phyloP scores from a whole-genome alignment of 2,888 invertebrate genomes.

The Archaeoteleia sp. region DNA sequence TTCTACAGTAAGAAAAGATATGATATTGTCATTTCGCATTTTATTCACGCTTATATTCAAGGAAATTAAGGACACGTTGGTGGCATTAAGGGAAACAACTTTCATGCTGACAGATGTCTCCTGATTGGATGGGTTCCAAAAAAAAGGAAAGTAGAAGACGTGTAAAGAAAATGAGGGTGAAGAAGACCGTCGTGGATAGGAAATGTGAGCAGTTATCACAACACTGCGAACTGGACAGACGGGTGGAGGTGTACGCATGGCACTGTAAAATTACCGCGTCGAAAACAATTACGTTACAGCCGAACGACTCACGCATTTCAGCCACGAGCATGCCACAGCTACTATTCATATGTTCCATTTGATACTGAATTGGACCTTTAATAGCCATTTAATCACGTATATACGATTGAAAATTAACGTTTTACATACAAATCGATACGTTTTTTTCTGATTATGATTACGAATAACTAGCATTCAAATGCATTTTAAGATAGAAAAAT shows the following conservation, averaged over 20 bases:
- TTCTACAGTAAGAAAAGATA: neutral
- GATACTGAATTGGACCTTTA: conserved; percentile 24
- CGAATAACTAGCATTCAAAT: neutral
- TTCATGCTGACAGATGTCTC: conserved; percentile 58
- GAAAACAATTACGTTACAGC: conserved; percentile 73
- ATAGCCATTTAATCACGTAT: conserved; percentile 29
- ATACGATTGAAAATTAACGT: neutral
- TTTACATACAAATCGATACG: too few species aligned
- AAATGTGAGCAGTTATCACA: conserved; percentile 66
- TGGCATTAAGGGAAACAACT: conserved; percentile 49
- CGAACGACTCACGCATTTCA: conserved; percentile 62
- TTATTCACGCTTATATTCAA: conserved; percentile 27
- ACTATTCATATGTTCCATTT: conserved; percentile 31
- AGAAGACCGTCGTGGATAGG: conserved; percentile 47
- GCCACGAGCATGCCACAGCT: conserved; percentile 27
- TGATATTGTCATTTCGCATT: conserved; percentile 30
- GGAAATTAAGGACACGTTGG: conserved; percentile 35
- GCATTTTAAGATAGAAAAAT: too few species aligned
- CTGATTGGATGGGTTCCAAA: conserved; percentile 53
- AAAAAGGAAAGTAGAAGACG: conserved; percentile 21
- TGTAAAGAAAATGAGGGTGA: conserved; percentile 42
- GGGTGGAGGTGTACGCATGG: conserved; percentile 70
- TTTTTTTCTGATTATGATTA: conserved; percentile 9
- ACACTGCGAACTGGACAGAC: conserved; percentile 59
- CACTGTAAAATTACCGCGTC: conserved; percentile 75